Percentiles rank a stretch among this genome's conserved stretches.
Conservation (phyloP, 1,140 invertebrate species). For the Megathymus violae region DNA sequence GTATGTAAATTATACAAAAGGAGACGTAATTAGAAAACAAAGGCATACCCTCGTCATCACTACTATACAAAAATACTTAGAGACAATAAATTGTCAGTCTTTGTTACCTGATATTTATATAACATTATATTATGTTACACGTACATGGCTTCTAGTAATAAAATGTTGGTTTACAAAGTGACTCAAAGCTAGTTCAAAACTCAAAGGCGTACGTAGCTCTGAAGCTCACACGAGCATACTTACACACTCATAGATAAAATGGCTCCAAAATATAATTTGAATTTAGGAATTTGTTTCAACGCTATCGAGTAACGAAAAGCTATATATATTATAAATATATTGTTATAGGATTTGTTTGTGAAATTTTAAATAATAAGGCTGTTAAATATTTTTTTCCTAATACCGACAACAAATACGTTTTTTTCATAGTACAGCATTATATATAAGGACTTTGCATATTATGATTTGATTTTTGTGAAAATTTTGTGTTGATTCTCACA, state of each 20-base stretch:
- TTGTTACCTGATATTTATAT: constrained; percentile 2
- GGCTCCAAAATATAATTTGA: constrained; percentile 55
- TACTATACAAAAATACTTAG: background rate
- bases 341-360: too few species aligned
- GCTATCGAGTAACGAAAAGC: background rate
- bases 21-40: background rate
- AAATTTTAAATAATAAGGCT: too few species aligned
- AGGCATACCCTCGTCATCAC: background rate
- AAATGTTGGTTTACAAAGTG: constrained; percentile 16
- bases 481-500: too few species aligned
- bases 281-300: constrained; percentile 37
- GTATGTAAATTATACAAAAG: too few species aligned
- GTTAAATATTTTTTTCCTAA: too few species aligned
- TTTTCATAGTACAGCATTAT: too few species aligned
- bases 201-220: constrained; percentile 28
- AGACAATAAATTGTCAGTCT: background rate
- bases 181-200: constrained; percentile 16
- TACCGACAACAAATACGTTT: too few species aligned
- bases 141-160: constrained; percentile 3
- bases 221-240: constrained; percentile 11
- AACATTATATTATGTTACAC: constrained; percentile 34
- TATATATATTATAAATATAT: too few species aligned
- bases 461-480: too few species aligned
- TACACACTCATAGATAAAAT: constrained; percentile 17
- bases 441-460: too few species aligned